Evolutionary conservation across 2,888 invertebrate genomes (phyloP), one percentile per base, ranked within the genome.

Genomic region (Oligia strigilis): DNA sequence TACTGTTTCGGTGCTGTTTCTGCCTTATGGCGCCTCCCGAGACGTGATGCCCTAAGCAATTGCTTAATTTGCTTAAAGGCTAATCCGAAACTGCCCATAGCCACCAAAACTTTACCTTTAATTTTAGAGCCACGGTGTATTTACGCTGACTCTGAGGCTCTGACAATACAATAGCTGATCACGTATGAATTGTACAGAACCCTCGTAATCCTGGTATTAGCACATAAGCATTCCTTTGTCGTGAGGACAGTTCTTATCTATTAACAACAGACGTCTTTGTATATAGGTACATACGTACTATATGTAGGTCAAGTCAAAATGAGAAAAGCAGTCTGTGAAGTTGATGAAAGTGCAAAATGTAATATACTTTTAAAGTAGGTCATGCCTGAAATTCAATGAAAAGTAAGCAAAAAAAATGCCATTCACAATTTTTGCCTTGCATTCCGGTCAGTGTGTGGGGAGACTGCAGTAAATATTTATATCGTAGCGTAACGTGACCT

Each of bases 181-280:
- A 70, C 43, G 49, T 79, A 23, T 13, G 17, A 52, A 55, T 76
- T 69, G 43, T 36, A 19, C 13, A 8, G 46, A 29, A 62, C 72
- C 84, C 14, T 72, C 67, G 40, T 84, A 81, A 84, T 84, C 72
- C 62, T 72, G 36, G 14, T 55, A 60, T 14, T 84, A 66, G 52
- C 36, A 78, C 52, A n/a, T 81, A 71, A 71, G 65, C 79, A 46
- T 62, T 13, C 8, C 79, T 67, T 67, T 83, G 70, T 64, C 36
- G 43, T 17, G n/a, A 13, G 43, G 36, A 40, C 62, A 64, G 13
- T 9, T 58, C 19, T 46, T 29, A 46, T 46, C 11, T 13, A 80
- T 62, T 8, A 49, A 46, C 46, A 67, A 78, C 14, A 36, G 11
- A 36, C 29, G 19, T 64, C 3, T 36, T 52, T 62, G 23, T 49